Conservation (phyloP, 92 coral and sea anemone genomes). For the Umimayanthus chanpuru region DNA sequence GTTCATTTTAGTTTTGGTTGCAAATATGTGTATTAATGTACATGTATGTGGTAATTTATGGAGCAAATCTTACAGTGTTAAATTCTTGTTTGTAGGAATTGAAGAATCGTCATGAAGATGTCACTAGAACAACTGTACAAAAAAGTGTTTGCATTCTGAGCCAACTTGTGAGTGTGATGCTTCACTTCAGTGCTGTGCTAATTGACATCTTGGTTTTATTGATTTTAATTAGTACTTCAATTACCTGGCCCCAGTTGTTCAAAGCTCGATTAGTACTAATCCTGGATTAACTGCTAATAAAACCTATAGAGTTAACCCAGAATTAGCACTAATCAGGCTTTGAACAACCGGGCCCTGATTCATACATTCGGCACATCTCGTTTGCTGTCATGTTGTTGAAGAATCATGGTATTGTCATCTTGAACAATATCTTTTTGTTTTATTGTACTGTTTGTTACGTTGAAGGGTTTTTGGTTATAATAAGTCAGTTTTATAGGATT, state of each 20-base stretch:
- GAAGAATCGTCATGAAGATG: constrained; percentile 66
- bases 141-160: constrained; percentile 82
- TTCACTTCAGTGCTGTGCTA: neutral
- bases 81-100: constrained; percentile 60
- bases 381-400: neutral
- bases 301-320: too few relatives aligned
- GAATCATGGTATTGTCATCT: neutral
- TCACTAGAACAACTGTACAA: constrained; percentile 82
- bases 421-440: neutral
- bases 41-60: neutral
- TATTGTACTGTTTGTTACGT: neutral
- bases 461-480: too few relatives aligned
- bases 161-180: constrained; percentile 59
- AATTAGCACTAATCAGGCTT: too few relatives aligned
- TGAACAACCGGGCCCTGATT: too few relatives aligned
- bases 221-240: neutral
- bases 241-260: too few relatives aligned
- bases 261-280: too few relatives aligned
- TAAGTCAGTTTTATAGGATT: too few relatives aligned
- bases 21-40: neutral
- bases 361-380: neutral
- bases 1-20: too few relatives aligned
- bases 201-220: neutral
- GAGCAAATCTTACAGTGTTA: too few relatives aligned
- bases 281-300: too few relatives aligned